Percentiles rank a stretch among this genome's conserved stretches.
Conservation (phyloP, 2,797 vertebrate genomes). For the Hippopotamyrus pictus region DNA sequence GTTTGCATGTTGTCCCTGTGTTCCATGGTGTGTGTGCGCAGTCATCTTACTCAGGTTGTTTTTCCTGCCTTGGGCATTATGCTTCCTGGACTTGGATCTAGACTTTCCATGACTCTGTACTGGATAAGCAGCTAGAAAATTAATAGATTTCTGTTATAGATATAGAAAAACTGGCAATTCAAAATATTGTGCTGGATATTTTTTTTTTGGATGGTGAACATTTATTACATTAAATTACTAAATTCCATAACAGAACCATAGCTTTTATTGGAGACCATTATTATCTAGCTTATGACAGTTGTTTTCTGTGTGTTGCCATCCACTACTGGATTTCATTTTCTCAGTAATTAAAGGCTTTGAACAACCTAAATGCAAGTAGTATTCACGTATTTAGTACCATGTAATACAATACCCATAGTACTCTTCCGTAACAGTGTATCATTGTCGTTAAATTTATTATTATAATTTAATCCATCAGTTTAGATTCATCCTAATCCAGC, state of each 20-base stretch:
- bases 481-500: neutral
- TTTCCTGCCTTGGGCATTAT: neutral
- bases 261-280: neutral
- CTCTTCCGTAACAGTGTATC: neutral
- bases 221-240: neutral
- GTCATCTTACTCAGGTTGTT: neutral
- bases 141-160: neutral
- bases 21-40: neutral
- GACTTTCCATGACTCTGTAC: neutral
- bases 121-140: neutral
- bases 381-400: neutral
- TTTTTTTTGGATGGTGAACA: neutral
- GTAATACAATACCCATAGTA: neutral
- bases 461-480: neutral
- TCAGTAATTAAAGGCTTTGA: neutral
- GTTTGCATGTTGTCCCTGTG: neutral
- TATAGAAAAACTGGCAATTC: neutral
- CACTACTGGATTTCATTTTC: neutral
- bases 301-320: neutral
- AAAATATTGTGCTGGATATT: neutral
- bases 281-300: neutral
- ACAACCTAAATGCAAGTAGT: neutral
- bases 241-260: neutral
- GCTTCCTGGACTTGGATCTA: neutral
- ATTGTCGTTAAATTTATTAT: neutral